A percentile compares a stretch with the other conserved stretches of the same genome.
Conservation (phyloP, 2,797 vertebrate genomes). For the Helostoma temminkii region DNA sequence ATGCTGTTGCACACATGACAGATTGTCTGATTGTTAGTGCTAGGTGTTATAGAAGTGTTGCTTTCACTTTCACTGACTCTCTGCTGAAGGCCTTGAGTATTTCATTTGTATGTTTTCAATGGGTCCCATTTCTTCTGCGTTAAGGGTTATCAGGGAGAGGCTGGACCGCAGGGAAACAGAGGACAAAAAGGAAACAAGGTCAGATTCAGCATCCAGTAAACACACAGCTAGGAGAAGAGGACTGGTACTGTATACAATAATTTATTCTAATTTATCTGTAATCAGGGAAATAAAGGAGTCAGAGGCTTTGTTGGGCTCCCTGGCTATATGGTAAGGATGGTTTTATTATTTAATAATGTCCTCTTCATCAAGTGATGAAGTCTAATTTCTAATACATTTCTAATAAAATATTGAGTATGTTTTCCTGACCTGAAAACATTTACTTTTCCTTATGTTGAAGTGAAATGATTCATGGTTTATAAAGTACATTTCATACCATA, state of each 20-base stretch:
- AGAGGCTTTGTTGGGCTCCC: conserved; percentile 73
- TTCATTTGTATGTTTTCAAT: neutral
- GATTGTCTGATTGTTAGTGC: neutral
- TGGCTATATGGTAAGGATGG: conserved; percentile 78
- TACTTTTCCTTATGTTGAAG: neutral
- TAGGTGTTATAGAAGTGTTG: no score
- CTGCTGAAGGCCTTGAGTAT: neutral
- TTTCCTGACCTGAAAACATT: neutral
- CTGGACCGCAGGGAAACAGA: conserved; percentile 78
- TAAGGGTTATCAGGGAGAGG: conserved; percentile 84
- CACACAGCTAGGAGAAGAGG: no score
- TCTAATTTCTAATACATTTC: neutral
- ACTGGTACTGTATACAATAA: neutral
- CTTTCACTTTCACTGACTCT: neutral
- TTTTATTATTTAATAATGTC: neutral
- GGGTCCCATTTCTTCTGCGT: neutral
- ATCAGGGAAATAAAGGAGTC: conserved; percentile 81
- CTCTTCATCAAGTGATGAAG: neutral
- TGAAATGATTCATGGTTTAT: neutral
- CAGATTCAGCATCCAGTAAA: neutral
- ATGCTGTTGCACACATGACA: neutral
- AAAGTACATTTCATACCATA: neutral
- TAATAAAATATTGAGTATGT: no score
- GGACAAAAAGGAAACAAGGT: conserved; percentile 82
- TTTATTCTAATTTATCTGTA: conserved; percentile 5